A percentile compares a stretch with the other conserved stretches of the same genome.
Conservation (phyloP, 64 coral and sea anemone genomes). For the Hydrozoanthus tunicans region DNA sequence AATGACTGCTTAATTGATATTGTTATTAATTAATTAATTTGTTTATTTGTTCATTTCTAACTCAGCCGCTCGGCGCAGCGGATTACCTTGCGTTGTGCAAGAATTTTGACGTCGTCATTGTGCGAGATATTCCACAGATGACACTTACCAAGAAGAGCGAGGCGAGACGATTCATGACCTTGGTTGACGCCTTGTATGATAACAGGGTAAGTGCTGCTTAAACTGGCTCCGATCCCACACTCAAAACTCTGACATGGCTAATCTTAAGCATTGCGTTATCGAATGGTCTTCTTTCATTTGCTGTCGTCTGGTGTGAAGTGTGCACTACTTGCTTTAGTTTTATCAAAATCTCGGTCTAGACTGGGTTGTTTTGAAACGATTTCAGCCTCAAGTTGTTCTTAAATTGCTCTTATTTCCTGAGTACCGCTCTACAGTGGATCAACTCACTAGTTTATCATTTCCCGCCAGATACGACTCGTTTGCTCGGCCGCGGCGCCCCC, state of each 20-base stretch:
- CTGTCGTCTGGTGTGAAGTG: too few relatives aligned
- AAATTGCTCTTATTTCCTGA: too few relatives aligned
- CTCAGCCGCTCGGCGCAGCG: conserved; percentile 86
- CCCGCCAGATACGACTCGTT: conserved; percentile 76
- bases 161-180: conserved; percentile 89
- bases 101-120: conserved; percentile 88
- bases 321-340: too few relatives aligned
- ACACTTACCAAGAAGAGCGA: conserved; percentile 81
- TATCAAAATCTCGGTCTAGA: too few relatives aligned
- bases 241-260: too few relatives aligned
- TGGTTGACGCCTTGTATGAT: conserved; percentile 96
- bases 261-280: too few relatives aligned
- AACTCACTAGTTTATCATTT: background rate
- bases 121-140: conserved; percentile 91
- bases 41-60: background rate
- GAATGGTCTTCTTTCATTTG: too few relatives aligned
- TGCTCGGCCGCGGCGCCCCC: conserved; percentile 81
- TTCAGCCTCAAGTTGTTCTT: too few relatives aligned
- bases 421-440: background rate
- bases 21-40: background rate
- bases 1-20: background rate
- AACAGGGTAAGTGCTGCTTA: conserved; percentile 72
- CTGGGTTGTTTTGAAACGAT: too few relatives aligned
- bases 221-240: too few relatives aligned
- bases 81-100: conserved; percentile 92